These are phyloP conservation scores for Tiaroga cobitis DNA, from an alignment of 2,797 vertebrate species.

Conservation along the genomic window DNA sequence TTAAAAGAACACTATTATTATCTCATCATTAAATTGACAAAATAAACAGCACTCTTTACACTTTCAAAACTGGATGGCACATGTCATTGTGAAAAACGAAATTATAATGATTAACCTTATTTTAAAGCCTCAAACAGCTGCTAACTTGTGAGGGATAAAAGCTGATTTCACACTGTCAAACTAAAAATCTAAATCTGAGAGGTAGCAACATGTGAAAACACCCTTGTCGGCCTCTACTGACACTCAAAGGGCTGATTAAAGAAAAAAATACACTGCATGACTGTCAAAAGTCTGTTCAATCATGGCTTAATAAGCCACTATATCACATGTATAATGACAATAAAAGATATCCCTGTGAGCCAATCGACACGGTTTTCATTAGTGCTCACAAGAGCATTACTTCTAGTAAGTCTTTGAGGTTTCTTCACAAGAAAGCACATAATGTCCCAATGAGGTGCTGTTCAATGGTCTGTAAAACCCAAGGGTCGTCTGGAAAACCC, in stretches of 20 bases:
- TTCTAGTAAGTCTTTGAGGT: conserved; percentile 48
- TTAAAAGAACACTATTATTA: conserved; percentile 44
- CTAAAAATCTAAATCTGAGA: not conserved
- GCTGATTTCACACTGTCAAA: conserved; percentile 4
- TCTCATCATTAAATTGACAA: conserved; percentile 46
- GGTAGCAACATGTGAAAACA: not conserved
- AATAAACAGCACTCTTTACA: conserved; percentile 42
- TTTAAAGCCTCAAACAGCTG: conserved; percentile 24
- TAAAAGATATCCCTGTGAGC: conserved; percentile 46
- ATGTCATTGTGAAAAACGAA: conserved; percentile 16
- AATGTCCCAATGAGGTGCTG: conserved; percentile 49
- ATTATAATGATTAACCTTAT: conserved; percentile 33
- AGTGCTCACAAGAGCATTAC: conserved; percentile 47
- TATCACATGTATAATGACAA: conserved; percentile 39
- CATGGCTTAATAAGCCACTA: conserved; percentile 31
- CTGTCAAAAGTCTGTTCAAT: conserved; percentile 30
- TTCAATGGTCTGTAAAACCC: conserved; percentile 67
- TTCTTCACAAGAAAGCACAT: conserved; percentile 47
- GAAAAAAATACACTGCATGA: conserved; percentile 7
- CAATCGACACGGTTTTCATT: conserved; percentile 26
- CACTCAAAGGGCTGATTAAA: conserved; percentile 23
- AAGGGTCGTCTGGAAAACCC: conserved; percentile 67
- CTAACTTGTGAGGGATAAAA: conserved; percentile 5
- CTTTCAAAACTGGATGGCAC: conserved; percentile 24
- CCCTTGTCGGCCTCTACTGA: not conserved